These are phyloP conservation scores for Radopholus similis DNA, from an alignment of 1,140 invertebrate species.

Conservation along the genomic window DNA sequence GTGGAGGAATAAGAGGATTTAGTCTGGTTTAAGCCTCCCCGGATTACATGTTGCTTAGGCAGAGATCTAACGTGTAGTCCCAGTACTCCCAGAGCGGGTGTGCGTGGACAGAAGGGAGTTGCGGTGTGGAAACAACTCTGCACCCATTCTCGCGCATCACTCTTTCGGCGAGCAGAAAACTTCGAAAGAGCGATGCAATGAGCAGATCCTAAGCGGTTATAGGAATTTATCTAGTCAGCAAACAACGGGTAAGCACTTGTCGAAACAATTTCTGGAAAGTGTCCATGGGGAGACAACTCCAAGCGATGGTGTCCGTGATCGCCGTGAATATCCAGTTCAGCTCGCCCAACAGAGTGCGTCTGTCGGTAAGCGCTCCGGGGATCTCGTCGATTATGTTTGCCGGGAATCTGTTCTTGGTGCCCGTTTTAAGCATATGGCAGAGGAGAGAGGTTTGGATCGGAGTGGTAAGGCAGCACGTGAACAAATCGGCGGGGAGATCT, in stretches of 20 bases:
- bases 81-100: conserved; percentile 73
- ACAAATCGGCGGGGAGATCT: conserved; percentile 94
- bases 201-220: conserved; percentile 72
- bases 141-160: conserved; percentile 94
- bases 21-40: too few relatives aligned
- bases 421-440: conserved; percentile 67
- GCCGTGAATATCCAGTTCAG: conserved; percentile 99
- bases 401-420: conserved; percentile 41
- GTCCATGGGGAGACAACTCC: conserved; percentile 88
- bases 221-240: conserved; percentile 7
- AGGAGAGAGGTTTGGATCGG: conserved; percentile 92
- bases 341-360: conserved; percentile 93
- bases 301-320: conserved; percentile 99
- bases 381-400: conserved; percentile 68
- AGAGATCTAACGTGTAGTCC: conserved; percentile 91
- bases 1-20: too few relatives aligned
- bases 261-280: conserved; percentile 93
- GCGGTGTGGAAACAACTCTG: conserved; percentile 82
- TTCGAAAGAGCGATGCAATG: conserved; percentile 94
- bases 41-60: conserved; percentile 82
- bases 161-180: conserved; percentile 90
- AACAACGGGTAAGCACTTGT: conserved; percentile 67
- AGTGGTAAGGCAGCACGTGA: conserved; percentile 93
- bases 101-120: conserved; percentile 81
- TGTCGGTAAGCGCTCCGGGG: conserved; percentile 86